Conservation (phyloP, 2,888 invertebrate genomes). For the Bellardia bayeri region DNA sequence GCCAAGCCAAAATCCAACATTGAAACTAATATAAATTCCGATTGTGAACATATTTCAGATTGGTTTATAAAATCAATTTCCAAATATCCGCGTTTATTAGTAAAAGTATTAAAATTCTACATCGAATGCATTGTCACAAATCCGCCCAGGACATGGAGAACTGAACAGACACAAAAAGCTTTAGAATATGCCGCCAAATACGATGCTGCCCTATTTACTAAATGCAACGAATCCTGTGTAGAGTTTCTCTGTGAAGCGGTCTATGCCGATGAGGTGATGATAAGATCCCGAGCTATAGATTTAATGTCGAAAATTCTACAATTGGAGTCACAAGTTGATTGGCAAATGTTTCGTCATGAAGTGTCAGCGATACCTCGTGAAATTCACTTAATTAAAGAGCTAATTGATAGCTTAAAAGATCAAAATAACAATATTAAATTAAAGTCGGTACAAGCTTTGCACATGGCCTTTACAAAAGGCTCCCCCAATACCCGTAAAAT, state of each 20-base stretch:
- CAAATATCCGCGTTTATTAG: conserved; percentile 81
- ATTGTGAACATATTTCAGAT: conserved; percentile 82
- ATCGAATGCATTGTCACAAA: conserved; percentile 81
- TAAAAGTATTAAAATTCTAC: conserved; percentile 79
- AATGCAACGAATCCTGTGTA: conserved; percentile 82
- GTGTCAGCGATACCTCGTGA: conserved; percentile 82
- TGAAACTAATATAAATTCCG: conserved; percentile 64
- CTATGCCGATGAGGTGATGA: conserved; percentile 80
- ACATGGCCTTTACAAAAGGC: conserved; percentile 78
- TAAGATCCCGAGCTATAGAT: conserved; percentile 81
- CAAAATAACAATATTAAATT: conserved; percentile 80
- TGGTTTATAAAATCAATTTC: conserved; percentile 82
- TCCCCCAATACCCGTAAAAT: conserved; percentile 81
- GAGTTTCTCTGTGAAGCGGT: conserved; percentile 79
- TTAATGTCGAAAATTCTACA: conserved; percentile 80
- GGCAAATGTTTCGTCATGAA: conserved; percentile 83
- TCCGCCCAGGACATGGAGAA: conserved; percentile 81
- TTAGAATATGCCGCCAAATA: conserved; percentile 83
- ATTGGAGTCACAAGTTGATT: conserved; percentile 81
- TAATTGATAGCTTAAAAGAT: conserved; percentile 80
- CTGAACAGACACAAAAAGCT: conserved; percentile 79
- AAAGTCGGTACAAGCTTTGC: conserved; percentile 81
- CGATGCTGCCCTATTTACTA: conserved; percentile 82
- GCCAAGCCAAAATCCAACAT: conserved; percentile 75
- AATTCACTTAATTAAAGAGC: conserved; percentile 79